Percentiles rank a stretch among this genome's conserved stretches.
phyloP scores from a whole-genome alignment of 2,113 vertebrate species.

The Vimba vimba region DNA sequence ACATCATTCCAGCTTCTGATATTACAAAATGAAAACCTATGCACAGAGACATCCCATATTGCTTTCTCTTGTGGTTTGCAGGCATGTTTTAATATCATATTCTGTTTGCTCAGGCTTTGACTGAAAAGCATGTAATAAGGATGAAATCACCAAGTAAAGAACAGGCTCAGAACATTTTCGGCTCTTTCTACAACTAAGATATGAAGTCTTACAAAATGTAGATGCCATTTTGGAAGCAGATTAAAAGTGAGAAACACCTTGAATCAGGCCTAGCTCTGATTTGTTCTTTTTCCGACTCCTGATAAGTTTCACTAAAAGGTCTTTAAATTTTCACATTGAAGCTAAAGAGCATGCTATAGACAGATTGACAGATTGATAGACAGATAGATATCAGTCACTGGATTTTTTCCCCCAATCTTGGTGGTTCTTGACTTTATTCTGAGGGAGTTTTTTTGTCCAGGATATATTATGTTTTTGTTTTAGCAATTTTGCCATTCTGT shows the following conservation, averaged over 20 bases:
- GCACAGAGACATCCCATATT: not conserved
- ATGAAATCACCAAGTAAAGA: not conserved
- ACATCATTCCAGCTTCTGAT: conserved; percentile 4
- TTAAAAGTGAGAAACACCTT: not conserved
- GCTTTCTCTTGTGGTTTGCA: not conserved
- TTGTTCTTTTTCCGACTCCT: not conserved
- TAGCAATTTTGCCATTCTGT: not conserved
- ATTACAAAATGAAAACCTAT: conserved; percentile 5
- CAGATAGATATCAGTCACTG: too few species aligned
- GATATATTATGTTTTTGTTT: not conserved
- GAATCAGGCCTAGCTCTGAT: not conserved
- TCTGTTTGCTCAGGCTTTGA: not conserved
- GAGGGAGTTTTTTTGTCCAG: not conserved
- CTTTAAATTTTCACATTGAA: too few species aligned
- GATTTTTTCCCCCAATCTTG: too few species aligned
- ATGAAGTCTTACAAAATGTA: not conserved
- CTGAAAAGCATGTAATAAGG: not conserved
- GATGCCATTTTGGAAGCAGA: not conserved
- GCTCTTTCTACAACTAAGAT: not conserved
- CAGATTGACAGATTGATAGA: too few species aligned
- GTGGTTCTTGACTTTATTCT: not conserved
- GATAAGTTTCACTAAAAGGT: not conserved
- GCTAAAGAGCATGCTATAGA: too few species aligned
- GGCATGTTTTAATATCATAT: conserved; percentile 23
- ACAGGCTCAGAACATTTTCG: not conserved